Evolutionary conservation across 2,888 invertebrate genomes (phyloP).

Genomic region (Tetranychus piercei): DNA sequence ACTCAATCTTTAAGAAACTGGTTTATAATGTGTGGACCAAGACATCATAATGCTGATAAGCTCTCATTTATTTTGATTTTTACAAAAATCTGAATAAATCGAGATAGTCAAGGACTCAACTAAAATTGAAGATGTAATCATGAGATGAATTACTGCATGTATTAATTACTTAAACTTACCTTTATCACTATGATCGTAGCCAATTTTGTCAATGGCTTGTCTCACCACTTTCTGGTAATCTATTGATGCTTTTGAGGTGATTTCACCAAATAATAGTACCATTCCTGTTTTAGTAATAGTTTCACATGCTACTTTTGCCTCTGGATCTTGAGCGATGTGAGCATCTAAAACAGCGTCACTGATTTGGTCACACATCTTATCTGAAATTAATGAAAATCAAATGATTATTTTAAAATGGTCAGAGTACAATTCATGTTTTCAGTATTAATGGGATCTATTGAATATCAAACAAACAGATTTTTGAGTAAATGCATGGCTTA

Average conservation of each 20-base stretch:
- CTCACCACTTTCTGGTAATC: conserved; percentile 95
- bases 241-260: conserved; percentile 88
- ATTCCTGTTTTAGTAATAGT: conserved; percentile 98
- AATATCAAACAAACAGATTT: too few species aligned
- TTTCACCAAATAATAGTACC: conserved; percentile 94
- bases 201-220: conserved; percentile 90
- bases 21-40: too few species aligned
- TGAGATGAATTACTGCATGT: neutral
- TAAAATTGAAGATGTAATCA: conserved; percentile 34
- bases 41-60: too few species aligned
- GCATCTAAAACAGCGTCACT: conserved; percentile 40
- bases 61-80: too few species aligned
- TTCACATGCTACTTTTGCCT: conserved; percentile 96
- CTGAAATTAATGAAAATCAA: conserved; percentile 17
- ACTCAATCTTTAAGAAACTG: too few species aligned
- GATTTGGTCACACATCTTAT: conserved; percentile 39
- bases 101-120: conserved; percentile 37
- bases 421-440: too few species aligned
- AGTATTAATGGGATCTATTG: too few species aligned
- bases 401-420: neutral
- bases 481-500: too few species aligned
- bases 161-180: conserved; percentile 38
- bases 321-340: conserved; percentile 79
- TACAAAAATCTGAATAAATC: too few species aligned
- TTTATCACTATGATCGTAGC: conserved; percentile 94